Evolutionary conservation across 2,888 invertebrate genomes (phyloP).

Genomic region (Eulithis testata): DNA sequence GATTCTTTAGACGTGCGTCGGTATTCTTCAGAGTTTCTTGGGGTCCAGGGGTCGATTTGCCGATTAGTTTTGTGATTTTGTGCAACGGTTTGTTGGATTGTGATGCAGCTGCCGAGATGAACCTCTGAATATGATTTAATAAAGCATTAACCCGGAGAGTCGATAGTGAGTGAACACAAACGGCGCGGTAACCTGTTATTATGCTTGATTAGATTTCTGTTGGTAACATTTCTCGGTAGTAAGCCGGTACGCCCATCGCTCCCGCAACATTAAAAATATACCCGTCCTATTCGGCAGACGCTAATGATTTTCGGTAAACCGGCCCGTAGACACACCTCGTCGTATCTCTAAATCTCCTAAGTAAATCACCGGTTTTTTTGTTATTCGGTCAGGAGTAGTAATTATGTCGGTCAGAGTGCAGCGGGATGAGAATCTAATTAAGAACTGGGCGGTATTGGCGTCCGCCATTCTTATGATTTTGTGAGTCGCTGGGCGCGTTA

Average conservation of each 20-base stretch:
- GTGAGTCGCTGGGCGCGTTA: slow-evolving; percentile 43
- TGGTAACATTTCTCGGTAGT: slow-evolving; percentile 85
- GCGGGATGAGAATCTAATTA: slow-evolving; percentile 82
- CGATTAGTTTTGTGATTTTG: slow-evolving; percentile 51
- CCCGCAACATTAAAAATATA: slow-evolving; percentile 82
- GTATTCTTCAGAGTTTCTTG: slow-evolving; percentile 54
- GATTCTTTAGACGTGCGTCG: slow-evolving; percentile 62
- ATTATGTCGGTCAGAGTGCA: slow-evolving; percentile 85
- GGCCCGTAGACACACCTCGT: slow-evolving; percentile 76
- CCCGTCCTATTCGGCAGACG: slow-evolving; percentile 78
- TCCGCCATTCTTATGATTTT: slow-evolving; percentile 64
- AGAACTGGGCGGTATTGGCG: slow-evolving; percentile 74
- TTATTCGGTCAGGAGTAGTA: slow-evolving; percentile 79
- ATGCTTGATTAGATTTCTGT: slow-evolving; percentile 84
- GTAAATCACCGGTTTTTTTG: slow-evolving; percentile 81
- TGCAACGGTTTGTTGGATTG: slow-evolving; percentile 47
- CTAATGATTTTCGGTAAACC: slow-evolving; percentile 85
- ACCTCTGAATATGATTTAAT: slow-evolving; percentile 80
- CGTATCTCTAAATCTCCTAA: slow-evolving; percentile 78
- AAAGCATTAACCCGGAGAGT: slow-evolving; percentile 77
- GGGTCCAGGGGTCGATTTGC: slow-evolving; percentile 51
- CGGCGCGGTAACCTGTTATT: slow-evolving; percentile 83
- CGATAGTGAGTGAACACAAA: slow-evolving; percentile 80
- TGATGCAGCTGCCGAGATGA: slow-evolving; percentile 74
- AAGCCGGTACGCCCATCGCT: slow-evolving; percentile 81